Percentiles rank a stretch among this genome's conserved stretches.
Conservation (phyloP, 2,113 vertebrate genomes). For the Pseudois nayaur region DNA sequence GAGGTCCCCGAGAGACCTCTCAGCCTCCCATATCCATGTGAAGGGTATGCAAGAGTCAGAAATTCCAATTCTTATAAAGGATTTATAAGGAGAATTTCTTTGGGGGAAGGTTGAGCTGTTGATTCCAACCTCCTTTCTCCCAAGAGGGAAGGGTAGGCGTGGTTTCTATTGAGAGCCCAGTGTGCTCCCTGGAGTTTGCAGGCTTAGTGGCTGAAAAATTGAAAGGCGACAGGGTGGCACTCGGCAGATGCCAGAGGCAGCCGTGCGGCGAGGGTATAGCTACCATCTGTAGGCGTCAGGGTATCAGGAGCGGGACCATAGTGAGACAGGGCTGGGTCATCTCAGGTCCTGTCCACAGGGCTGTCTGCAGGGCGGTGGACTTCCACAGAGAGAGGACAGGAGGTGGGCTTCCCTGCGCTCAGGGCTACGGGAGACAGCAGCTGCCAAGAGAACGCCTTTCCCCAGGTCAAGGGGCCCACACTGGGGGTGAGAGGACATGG, state of each 20-base stretch:
- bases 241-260: background rate
- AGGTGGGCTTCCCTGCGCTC: too few species aligned
- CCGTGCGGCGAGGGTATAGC: background rate
- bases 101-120: background rate
- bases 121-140: background rate
- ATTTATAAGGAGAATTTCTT: background rate
- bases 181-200: background rate
- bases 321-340: background rate
- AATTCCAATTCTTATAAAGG: background rate
- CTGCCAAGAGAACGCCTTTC: background rate
- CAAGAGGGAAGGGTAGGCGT: background rate
- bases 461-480: background rate
- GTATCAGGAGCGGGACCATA: too few species aligned
- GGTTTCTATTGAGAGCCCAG: background rate
- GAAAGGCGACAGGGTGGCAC: background rate
- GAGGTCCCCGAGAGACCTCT: background rate
- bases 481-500: background rate
- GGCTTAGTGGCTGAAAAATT: background rate
- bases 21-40: background rate
- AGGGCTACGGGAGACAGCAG: background rate
- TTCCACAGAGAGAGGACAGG: background rate
- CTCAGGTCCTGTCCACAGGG: background rate
- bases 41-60: background rate
- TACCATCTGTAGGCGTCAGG: fast-evolving
- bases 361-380: background rate